Evolutionary conservation across 2,797 vertebrate genomes (phyloP), one percentile per base, ranked within the genome.

Genomic region (Ispidina lecontei): DNA sequence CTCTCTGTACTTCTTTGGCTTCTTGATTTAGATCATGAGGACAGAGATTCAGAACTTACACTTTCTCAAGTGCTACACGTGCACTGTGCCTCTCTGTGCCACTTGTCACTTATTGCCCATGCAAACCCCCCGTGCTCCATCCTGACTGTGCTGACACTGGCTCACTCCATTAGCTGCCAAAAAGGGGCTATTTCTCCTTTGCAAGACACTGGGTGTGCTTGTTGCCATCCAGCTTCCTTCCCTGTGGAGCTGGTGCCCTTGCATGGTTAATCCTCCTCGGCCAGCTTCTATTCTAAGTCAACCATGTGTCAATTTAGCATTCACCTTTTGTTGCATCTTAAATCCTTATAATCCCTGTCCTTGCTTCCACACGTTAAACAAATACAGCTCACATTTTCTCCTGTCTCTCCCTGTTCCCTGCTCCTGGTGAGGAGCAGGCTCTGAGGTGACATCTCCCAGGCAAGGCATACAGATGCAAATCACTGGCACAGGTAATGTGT

Each of bases 261-360:
- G 88, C 68, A 39, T 28, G 64, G 87, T 67, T 94, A 92, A 97
- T 96, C 96, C 94, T 80, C 93, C 84, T 94, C 22, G 79, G 97
- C 96, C 90, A 97, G 89, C 84, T 95, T 91, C 92, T 89, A 21
- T 90, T 95, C 87, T 64, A 75, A 97, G 95, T 84, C 95, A 96
- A 96, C 96, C 91, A 84, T 35, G 92, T 89, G 93, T 89, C 97
- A 91, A 39, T 93, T 97, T 92, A 93, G 67, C 91, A 87, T 94
- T 95, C 96, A 95, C 94, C 93, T 97, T 97, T 93, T 91, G 91
- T 94, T 91, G 87, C 81, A 87, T 96, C 93, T 97, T 92, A 97
- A 96, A 96, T 95, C 95, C 91, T 82, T 75, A 58, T 81, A 94
- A 95, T 91, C 84, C 91, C 67, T 28, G 81, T 79, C 90, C 93